Conservation (phyloP, 2,113 vertebrate genomes). For the Panthera uncia region DNA sequence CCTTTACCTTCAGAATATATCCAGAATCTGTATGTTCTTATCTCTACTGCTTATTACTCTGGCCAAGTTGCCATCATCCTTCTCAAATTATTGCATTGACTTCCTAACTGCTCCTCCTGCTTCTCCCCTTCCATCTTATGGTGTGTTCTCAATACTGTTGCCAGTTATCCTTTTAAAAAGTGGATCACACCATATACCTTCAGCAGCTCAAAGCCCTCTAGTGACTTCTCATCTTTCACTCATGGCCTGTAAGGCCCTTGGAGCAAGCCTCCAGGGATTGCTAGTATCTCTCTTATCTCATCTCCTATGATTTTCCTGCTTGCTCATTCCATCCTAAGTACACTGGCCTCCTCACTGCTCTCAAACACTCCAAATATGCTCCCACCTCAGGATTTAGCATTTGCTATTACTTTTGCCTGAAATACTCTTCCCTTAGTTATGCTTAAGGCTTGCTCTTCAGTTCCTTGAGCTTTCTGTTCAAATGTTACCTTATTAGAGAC, state of each 20-base stretch:
- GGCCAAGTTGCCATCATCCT: not conserved
- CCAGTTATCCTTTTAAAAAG: conserved; percentile 9
- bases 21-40: not conserved
- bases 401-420: not conserved
- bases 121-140: not conserved
- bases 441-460: not conserved
- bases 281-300: not conserved
- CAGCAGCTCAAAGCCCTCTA: not conserved
- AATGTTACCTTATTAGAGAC: not conserved
- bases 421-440: not conserved
- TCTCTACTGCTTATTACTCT: not conserved
- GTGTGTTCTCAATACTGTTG: not conserved
- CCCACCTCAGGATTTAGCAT: not conserved
- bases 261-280: too few species aligned
- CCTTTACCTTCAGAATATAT: conserved; percentile 24
- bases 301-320: not conserved
- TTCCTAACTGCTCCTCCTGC: not conserved
- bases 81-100: not conserved
- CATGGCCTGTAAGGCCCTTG: not conserved
- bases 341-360: not conserved
- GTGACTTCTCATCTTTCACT: conserved; percentile 27
- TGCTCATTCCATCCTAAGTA: conserved; percentile 13
- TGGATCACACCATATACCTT: not conserved
- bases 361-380: conserved; percentile 12
- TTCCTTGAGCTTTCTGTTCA: not conserved